Conservation (phyloP, 2,888 invertebrate species). For the Siphlonurus alternatus region DNA sequence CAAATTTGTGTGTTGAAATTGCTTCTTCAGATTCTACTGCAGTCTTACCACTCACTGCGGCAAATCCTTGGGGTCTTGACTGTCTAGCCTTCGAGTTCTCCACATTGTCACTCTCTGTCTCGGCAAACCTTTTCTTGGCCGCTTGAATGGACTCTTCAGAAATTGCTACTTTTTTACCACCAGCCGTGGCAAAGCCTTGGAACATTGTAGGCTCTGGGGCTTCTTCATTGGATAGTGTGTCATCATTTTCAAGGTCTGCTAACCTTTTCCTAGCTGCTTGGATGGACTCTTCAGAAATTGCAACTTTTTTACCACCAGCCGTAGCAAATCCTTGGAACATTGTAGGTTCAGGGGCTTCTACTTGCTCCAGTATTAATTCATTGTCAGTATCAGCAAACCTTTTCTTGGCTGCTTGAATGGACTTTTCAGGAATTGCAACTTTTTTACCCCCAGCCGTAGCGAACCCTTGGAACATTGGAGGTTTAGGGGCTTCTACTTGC, state of each 20-base stretch:
- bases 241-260: constrained; percentile 1
- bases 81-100: too few species aligned
- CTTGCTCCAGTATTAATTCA: not conserved
- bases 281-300: constrained; percentile 17
- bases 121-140: constrained; percentile 24
- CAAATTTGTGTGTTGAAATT: not conserved
- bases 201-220: not conserved
- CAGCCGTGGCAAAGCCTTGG: constrained; percentile 16
- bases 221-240: not conserved
- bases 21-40: not conserved
- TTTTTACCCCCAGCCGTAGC: constrained; percentile 25
- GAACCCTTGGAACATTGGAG: constrained; percentile 10
- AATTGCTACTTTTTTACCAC: constrained; percentile 14
- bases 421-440: constrained; percentile 26
- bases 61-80: too few species aligned
- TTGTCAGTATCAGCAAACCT: constrained; percentile 19
- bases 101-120: too few species aligned
- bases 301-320: constrained; percentile 23
- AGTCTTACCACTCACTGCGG: too few species aligned
- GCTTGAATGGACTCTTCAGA: constrained; percentile 23
- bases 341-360: not conserved
- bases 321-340: constrained; percentile 21
- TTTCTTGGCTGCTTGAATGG: constrained; percentile 20
- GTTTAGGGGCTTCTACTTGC: not conserved
- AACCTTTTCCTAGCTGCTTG: constrained; percentile 10